A percentile compares a stretch with the other conserved stretches of the same genome.
Conservation (phyloP, 1,140 invertebrate species). For the Pomphorhynchus laevis region DNA sequence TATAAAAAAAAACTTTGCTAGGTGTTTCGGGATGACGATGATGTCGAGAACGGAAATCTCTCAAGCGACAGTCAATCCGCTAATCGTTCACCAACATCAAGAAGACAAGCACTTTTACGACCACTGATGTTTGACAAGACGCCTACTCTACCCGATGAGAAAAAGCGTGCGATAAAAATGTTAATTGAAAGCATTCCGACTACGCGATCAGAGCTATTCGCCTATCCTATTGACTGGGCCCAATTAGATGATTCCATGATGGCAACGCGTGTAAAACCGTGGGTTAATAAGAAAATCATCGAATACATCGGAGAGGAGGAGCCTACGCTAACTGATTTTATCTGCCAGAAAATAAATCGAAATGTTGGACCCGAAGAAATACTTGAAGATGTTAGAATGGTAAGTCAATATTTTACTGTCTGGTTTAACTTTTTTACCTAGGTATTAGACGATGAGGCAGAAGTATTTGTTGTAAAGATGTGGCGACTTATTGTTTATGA, state of each 20-base stretch:
- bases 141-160: conserved; percentile 35
- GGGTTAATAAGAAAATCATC: conserved; percentile 97
- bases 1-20: neutral
- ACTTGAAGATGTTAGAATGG: conserved; percentile 88
- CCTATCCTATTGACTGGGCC: conserved; percentile 55
- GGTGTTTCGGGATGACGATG: conserved; percentile 29
- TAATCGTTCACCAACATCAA: conserved; percentile 5
- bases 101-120: conserved; percentile 12
- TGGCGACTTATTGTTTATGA: conserved; percentile 93
- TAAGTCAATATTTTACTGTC: conserved; percentile 19
- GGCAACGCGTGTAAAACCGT: conserved; percentile 77
- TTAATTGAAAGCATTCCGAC: conserved; percentile 92
- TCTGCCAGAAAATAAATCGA: conserved; percentile 75
- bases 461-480: conserved; percentile 98
- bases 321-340: conserved; percentile 83
- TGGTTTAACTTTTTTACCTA: conserved; percentile 20
- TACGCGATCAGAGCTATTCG: conserved; percentile 67
- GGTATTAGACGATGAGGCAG: conserved; percentile 91
- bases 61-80: conserved; percentile 12
- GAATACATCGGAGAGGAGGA: conserved; percentile 97
- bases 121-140: conserved; percentile 21
- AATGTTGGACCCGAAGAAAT: conserved; percentile 61
- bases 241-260: conserved; percentile 48
- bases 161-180: conserved; percentile 64
- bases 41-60: conserved; percentile 25